Percentiles rank a stretch among this genome's conserved stretches.
Evolutionary conservation across 2,113 vertebrate species (phyloP).

Genomic region (Eptesicus fuscus): DNA sequence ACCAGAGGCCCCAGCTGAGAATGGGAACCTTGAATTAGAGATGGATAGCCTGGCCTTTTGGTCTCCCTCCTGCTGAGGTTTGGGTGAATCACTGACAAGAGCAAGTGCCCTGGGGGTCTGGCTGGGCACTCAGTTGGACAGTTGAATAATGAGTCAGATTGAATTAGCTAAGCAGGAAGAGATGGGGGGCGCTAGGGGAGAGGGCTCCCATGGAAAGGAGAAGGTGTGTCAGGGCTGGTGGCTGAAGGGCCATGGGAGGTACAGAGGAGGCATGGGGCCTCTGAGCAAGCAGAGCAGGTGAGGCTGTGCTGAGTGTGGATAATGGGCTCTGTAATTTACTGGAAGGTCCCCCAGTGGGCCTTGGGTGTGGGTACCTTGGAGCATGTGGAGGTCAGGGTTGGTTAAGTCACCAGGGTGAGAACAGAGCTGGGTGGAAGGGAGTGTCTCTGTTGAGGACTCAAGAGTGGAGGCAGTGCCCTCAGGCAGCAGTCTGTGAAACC

Average conservation of each 20-base stretch:
- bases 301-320: not conserved
- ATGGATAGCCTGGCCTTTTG: not conserved
- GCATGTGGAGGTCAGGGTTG: not conserved
- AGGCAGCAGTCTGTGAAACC: not conserved
- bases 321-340: not conserved
- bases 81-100: not conserved
- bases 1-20: not conserved
- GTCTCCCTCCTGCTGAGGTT: not conserved
- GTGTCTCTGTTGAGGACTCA: not conserved
- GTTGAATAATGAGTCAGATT: not conserved
- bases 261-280: not conserved
- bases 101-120: not conserved
- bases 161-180: not conserved
- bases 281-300: too few relatives aligned
- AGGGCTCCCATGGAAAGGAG: not conserved
- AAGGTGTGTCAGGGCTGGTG: not conserved
- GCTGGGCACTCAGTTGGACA: not conserved
- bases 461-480: not conserved
- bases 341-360: not conserved
- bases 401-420: not conserved
- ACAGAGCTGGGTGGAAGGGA: not conserved
- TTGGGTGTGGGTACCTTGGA: not conserved
- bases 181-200: too few relatives aligned
- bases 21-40: not conserved
- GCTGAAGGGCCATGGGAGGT: not conserved